These are phyloP conservation scores for Fragum whitleyi DNA, from an alignment of 2,888 invertebrate genomes.

Conservation along the genomic window DNA sequence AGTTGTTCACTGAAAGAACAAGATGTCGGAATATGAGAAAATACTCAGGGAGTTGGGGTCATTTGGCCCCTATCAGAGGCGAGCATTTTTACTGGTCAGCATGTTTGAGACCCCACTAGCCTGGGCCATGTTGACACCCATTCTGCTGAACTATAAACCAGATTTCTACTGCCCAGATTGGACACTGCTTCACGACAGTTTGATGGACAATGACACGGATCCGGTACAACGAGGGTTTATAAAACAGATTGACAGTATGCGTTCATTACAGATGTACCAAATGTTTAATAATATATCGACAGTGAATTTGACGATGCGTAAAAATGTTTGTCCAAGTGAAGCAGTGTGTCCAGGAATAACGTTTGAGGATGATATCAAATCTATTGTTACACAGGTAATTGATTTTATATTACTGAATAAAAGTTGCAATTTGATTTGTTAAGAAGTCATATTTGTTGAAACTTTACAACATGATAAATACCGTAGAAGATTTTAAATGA, in stretches of 20 bases:
- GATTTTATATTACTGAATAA: slow-evolving; percentile 23
- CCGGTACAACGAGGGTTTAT: slow-evolving; percentile 13
- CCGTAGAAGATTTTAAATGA: no score
- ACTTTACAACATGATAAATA: no score
- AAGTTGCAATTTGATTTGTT: no score
- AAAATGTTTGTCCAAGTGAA: slow-evolving; percentile 55
- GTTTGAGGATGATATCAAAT: slow-evolving; percentile 73
- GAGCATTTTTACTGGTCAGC: slow-evolving; percentile 81
- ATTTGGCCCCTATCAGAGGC: slow-evolving; percentile 82
- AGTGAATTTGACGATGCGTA: slow-evolving; percentile 39
- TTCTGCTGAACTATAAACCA: slow-evolving; percentile 77
- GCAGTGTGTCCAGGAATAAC: slow-evolving; percentile 61
- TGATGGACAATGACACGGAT: slow-evolving; percentile 50
- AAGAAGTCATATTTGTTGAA: no score
- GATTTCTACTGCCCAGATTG: slow-evolving; percentile 72
- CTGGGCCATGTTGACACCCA: slow-evolving; percentile 83
- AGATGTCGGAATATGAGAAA: slow-evolving; percentile 80
- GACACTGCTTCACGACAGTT: slow-evolving; percentile 40
- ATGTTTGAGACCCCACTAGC: slow-evolving; percentile 83
- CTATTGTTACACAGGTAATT: slow-evolving; percentile 80
- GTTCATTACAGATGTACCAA: slow-evolving; percentile 37
- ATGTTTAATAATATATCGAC: slow-evolving; percentile 31
- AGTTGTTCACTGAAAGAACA: not conserved
- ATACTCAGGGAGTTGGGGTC: slow-evolving; percentile 77
- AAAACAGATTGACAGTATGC: slow-evolving; percentile 33